Evolutionary conservation across 92 coral and sea anemone species (phyloP).

Genomic region (Palythoa caribaeorum): DNA sequence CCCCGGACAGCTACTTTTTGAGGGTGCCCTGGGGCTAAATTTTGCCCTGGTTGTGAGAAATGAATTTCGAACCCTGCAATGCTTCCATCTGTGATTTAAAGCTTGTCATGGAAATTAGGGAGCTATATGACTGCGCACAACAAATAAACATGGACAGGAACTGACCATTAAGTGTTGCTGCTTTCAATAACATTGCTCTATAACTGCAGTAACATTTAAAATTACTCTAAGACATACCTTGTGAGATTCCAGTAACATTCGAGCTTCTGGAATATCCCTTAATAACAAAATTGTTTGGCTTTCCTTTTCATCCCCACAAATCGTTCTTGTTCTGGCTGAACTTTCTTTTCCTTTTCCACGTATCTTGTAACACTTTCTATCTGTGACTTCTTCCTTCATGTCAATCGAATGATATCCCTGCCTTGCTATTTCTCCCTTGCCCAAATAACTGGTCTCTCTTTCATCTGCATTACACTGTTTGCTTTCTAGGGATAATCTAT

Average conservation of each 20-base stretch:
- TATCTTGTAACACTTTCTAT: background rate
- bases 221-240: constrained; percentile 17
- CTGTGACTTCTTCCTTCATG: background rate
- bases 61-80: no score
- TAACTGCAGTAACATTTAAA: background rate
- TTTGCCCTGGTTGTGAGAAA: no score
- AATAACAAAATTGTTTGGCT: background rate
- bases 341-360: background rate
- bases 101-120: no score
- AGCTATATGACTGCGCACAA: no score
- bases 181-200: no score
- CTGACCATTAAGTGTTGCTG: background rate
- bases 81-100: no score
- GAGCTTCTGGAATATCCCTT: constrained; percentile 26
- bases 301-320: background rate
- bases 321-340: constrained; percentile 5
- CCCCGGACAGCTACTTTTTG: no score
- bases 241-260: background rate
- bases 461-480: background rate
- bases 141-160: background rate
- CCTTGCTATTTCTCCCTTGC: constrained; percentile 11
- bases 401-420: background rate
- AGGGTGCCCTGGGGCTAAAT: no score
- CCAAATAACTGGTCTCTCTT: background rate
- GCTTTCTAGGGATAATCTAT: background rate